Percentiles rank a stretch among this genome's conserved stretches.
phyloP scores from a whole-genome alignment of 2,888 invertebrate genomes.

The Cenopis cana region DNA sequence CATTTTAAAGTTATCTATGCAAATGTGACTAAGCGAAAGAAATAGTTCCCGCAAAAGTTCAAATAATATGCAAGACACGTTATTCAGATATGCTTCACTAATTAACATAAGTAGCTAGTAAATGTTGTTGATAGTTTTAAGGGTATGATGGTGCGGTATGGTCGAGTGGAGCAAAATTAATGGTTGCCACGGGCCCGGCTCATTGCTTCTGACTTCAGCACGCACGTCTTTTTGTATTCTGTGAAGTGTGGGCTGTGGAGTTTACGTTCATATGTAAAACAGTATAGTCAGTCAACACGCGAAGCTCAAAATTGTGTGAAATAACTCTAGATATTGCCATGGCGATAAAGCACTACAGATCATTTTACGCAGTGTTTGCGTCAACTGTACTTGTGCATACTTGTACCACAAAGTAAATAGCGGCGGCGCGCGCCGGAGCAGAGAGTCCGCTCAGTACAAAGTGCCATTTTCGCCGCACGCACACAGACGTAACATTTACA shows the following conservation, averaged over 20 bases:
- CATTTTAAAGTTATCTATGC: no score
- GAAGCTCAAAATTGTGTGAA: neutral
- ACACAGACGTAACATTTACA: no score
- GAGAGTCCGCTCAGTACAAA: no score
- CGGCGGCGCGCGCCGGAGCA: no score
- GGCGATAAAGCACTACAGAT: no score
- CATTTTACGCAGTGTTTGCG: no score
- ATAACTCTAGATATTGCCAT: neutral
- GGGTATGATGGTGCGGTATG: conserved; percentile 13
- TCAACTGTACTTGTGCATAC: no score
- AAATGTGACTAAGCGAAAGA: no score
- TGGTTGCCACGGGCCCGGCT: conserved; percentile 15
- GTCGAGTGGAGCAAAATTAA: conserved; percentile 14
- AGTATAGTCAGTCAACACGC: neutral
- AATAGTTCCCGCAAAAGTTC: no score
- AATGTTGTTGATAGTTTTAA: conserved; percentile 9
- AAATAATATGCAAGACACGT: no score
- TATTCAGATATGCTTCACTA: neutral
- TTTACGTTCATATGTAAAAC: conserved; percentile 2
- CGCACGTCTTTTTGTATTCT: conserved; percentile 7
- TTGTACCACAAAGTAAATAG: no score
- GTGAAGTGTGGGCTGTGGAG: neutral
- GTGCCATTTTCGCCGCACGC: no score
- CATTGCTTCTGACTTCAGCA: conserved; percentile 13
- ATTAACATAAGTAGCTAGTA: neutral